A percentile compares a stretch with the other conserved stretches of the same genome.
These are phyloP conservation scores for Aphrocallistes beatrix DNA, from an alignment of 37 sponge, comb jelly and placozoan genomes.

Conservation along the genomic window DNA sequence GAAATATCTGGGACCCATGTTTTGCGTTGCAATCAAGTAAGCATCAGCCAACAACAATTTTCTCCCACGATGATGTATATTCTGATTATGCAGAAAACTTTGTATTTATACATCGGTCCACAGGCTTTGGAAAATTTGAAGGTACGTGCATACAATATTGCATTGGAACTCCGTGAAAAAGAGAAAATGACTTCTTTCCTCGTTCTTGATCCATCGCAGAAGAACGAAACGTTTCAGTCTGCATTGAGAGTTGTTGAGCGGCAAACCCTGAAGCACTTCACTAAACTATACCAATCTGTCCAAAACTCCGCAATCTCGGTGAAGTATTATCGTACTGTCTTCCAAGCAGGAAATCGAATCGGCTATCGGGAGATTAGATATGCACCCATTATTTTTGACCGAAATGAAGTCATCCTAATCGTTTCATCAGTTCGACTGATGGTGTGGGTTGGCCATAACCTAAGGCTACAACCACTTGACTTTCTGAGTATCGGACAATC, in stretches of 20 bases:
- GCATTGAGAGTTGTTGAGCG: neutral
- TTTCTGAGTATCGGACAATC: neutral
- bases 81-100: neutral
- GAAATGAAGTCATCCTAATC: neutral
- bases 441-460: slow-evolving; percentile 1
- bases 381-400: neutral
- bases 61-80: neutral
- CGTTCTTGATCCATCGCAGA: neutral
- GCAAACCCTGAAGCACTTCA: neutral
- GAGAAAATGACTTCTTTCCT: neutral
- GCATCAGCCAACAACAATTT: neutral
- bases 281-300: neutral
- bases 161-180: neutral
- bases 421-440: neutral
- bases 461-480: neutral
- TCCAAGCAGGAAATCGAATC: neutral
- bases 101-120: neutral
- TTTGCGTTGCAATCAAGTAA: neutral
- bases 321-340: neutral
- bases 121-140: neutral
- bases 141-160: neutral
- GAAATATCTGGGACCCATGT: neutral
- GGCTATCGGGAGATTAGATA: neutral
- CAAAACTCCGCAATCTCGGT: neutral
- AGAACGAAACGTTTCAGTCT: neutral